Base-by-base conservation (phyloP, 2,888 invertebrate species). In the Horisme vitalbata region DNA sequence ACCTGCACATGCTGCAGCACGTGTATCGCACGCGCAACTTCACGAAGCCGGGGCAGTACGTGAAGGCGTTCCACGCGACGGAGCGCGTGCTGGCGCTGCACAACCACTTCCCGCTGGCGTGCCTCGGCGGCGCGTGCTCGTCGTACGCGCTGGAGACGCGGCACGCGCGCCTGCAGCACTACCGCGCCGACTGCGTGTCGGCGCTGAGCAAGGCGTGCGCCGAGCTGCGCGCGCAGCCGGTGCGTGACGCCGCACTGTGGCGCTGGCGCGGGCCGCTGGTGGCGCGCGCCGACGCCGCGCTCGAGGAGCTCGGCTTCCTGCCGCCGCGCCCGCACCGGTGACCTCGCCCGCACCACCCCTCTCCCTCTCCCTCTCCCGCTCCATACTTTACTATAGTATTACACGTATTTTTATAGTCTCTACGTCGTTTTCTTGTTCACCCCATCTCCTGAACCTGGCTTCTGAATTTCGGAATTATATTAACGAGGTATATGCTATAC, bases 1-100 rank as follows among this genome's bases (percentile, higher is more conserved):
- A 97, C 79, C 93, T 97, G 95, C 97, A 97, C 83, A 97, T 97
- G 97, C 78, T 97, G 74, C 96, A 96, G 82, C 97, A 97, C 85
- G 96, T 97, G 30, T 95, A 96, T 79, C 92, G 97, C 43, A 95
- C 96, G 58, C 94, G 94, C 73, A 97, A 97, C 86, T 97, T 96
- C 85, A 97, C 97, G 4, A 96, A 96, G 80, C 97, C 97, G 4
- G 96, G 97, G 63, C 96, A 96, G 82, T 97, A 97, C 84, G 95
- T 97, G 57, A 97, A 97, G 84, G 97, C 97, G 80, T 97, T 97
- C 90, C 97, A 97, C 83, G 95, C 97, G 85, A 96, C 97, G 20
- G 95, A 95, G 67, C 93, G 95, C 65, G 97, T 97, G 37, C 91
- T 97, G 34, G 95, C 96, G 21, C 90, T 97, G 55, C 97, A 97